Evolutionary conservation across 2,888 invertebrate species (phyloP).

Genomic region (Cryptophagus acutangulus): DNA sequence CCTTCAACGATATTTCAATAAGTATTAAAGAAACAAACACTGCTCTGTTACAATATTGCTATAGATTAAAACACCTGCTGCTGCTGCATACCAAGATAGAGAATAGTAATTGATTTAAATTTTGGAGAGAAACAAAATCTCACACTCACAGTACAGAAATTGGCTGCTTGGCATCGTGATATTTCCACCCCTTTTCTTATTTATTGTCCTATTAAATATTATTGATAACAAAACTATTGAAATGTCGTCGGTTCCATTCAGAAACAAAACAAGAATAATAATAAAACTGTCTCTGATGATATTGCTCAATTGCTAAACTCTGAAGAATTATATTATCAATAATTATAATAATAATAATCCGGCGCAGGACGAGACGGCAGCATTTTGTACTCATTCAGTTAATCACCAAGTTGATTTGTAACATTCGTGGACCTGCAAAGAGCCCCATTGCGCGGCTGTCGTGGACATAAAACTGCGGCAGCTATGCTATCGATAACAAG

Average conservation of each 20-base stretch:
- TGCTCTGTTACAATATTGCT: too few species aligned
- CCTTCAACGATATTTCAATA: conserved; percentile 4
- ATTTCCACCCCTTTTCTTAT: not conserved
- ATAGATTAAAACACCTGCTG: too few species aligned
- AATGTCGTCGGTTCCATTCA: conserved; percentile 8
- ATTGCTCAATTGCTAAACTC: conserved; percentile 46
- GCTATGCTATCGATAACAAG: conserved; percentile 33
- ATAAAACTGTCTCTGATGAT: conserved; percentile 39
- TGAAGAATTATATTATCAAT: conserved; percentile 41
- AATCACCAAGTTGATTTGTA: conserved; percentile 44
- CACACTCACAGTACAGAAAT: too few species aligned
- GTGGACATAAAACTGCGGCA: not conserved
- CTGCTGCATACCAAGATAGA: too few species aligned
- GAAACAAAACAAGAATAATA: conserved; percentile 24
- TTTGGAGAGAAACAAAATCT: not conserved
- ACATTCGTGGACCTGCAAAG: conserved; percentile 23
- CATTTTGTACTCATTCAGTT: conserved; percentile 48
- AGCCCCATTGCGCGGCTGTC: conserved; percentile 3
- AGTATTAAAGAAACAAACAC: too few species aligned
- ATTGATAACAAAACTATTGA: not conserved
- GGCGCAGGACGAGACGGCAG: conserved; percentile 38
- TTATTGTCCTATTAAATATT: not conserved
- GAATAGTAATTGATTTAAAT: too few species aligned
- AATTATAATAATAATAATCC: conserved; percentile 41
- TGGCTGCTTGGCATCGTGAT: not conserved